phyloP scores from a whole-genome alignment of 2,113 vertebrate species.

The Paramormyrops kingsleyae region DNA sequence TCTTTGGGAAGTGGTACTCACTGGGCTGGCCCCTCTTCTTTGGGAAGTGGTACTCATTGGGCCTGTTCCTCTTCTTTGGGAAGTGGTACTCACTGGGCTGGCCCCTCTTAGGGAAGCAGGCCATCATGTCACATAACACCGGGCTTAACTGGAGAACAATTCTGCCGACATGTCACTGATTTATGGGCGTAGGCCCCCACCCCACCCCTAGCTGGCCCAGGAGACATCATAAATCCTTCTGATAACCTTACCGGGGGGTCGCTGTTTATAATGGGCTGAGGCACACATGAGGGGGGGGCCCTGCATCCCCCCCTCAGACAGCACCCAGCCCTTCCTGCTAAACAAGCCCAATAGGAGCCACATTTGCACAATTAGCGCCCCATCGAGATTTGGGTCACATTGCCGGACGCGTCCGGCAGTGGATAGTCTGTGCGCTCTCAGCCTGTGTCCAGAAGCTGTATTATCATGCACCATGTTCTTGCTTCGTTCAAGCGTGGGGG shows the following conservation, averaged over 20 bases:
- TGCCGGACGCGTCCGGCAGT: neutral
- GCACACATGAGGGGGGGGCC: no score
- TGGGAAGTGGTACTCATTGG: no score
- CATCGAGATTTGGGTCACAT: neutral
- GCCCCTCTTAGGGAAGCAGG: neutral
- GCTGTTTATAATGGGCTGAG: neutral
- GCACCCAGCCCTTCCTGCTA: neutral
- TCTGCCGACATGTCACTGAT: neutral
- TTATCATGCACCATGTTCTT: neutral
- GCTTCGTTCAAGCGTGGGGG: neutral
- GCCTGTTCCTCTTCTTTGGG: no score
- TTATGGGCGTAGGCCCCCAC: neutral
- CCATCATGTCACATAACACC: neutral
- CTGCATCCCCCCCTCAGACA: neutral
- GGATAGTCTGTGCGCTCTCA: neutral
- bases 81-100: no score
- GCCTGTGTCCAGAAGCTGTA: neutral
- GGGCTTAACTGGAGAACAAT: neutral
- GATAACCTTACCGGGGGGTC: neutral
- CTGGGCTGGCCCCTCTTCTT: no score
- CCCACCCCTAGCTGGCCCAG: neutral
- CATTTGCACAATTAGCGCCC: neutral
- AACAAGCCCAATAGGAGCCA: neutral
- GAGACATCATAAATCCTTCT: neutral
- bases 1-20: no score